A percentile compares a stretch with the other conserved stretches of the same genome.
These are phyloP conservation scores for Triplophysa yarkandensis DNA, from an alignment of 2,797 vertebrate species.

Conservation along the genomic window DNA sequence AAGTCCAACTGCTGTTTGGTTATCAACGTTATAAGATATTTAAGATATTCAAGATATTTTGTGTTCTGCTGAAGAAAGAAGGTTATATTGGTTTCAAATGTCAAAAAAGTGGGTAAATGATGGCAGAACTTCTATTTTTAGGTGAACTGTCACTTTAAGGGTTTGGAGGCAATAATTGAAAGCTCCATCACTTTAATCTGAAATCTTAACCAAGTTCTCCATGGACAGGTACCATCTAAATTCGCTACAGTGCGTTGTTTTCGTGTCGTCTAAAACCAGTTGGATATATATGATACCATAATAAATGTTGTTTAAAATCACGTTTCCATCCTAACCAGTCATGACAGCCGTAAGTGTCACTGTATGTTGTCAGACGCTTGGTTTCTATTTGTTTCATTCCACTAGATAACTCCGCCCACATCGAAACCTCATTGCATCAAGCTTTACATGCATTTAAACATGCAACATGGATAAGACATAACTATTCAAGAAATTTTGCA, in stretches of 20 bases:
- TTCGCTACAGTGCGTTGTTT: not conserved
- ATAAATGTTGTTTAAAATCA: not conserved
- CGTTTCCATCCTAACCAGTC: not conserved
- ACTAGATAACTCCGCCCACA: not conserved
- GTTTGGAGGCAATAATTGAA: conserved; percentile 26
- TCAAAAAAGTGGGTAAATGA: too few relatives aligned
- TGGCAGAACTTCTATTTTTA: too few relatives aligned
- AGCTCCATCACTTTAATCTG: not conserved
- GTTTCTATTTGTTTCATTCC: not conserved
- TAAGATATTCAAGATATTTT: too few relatives aligned
- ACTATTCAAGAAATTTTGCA: too few relatives aligned
- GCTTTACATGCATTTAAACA: not conserved
- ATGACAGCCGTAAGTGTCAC: not conserved
- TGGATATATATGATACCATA: not conserved
- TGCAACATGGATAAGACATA: not conserved
- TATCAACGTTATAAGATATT: too few relatives aligned
- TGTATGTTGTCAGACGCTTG: not conserved
- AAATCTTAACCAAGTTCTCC: not conserved
- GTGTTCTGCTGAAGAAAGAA: too few relatives aligned
- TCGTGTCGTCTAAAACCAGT: not conserved
- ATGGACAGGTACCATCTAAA: not conserved
- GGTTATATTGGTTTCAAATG: too few relatives aligned
- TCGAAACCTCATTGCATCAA: not conserved
- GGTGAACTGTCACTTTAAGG: too few relatives aligned
- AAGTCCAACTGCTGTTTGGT: too few relatives aligned